Percentiles rank a stretch among this genome's conserved stretches.
Evolutionary conservation across 2,113 vertebrate species (phyloP).

Genomic region (Sinocyclocheilus grahami): DNA sequence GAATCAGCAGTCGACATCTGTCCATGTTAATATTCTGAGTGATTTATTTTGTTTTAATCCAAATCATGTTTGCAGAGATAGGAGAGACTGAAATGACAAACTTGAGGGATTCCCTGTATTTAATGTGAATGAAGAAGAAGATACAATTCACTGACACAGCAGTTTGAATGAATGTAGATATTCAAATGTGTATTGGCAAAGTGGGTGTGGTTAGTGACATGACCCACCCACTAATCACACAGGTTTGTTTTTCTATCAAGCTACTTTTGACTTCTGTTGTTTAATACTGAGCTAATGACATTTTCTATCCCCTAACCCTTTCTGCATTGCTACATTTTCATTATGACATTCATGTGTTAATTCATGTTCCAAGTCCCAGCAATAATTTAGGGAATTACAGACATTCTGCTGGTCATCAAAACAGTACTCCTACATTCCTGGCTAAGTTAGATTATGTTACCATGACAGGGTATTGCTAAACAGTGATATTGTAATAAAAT

Average conservation of each 20-base stretch:
- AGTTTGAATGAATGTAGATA: background rate
- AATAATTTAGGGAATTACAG: background rate
- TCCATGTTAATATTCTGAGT: background rate
- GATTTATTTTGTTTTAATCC: background rate
- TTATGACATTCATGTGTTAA: background rate
- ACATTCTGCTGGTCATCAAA: background rate
- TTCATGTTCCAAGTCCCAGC: background rate
- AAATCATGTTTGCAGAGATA: background rate
- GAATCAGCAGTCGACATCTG: constrained; percentile 7
- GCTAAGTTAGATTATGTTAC: background rate
- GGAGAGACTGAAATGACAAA: background rate
- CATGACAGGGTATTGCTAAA: background rate
- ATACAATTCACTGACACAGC: background rate
- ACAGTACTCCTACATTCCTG: background rate
- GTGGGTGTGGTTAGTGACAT: constrained; percentile 13
- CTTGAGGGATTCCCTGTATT: background rate
- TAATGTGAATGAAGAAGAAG: background rate
- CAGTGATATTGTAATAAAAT: background rate
- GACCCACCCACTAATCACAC: background rate
- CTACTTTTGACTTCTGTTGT: background rate
- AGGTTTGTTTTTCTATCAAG: background rate
- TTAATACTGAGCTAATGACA: no score
- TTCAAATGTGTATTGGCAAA: background rate
- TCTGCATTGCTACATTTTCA: no score
- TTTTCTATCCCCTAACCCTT: no score